Evolutionary conservation across 2,797 vertebrate species (phyloP).

Genomic region (Enteromius afrohamiltoni): DNA sequence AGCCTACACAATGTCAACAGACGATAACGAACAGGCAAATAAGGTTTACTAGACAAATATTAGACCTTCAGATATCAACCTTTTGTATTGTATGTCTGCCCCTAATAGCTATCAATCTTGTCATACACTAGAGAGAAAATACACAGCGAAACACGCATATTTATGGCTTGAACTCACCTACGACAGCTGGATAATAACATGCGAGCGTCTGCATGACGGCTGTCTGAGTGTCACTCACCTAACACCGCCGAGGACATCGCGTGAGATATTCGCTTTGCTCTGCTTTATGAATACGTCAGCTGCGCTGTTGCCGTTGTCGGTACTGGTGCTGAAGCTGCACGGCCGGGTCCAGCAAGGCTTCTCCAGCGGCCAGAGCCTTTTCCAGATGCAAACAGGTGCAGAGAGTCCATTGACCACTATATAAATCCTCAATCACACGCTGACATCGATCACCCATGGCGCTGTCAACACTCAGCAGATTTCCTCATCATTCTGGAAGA

Average conservation of each 20-base stretch:
- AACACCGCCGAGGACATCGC: constrained; percentile 46
- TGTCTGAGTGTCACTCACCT: constrained; percentile 35
- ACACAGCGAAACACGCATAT: constrained; percentile 11
- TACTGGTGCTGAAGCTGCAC: constrained; percentile 42
- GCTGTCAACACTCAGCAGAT: constrained; percentile 2
- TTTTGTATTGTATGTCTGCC: background rate
- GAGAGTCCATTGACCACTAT: constrained; percentile 15
- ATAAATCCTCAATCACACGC: constrained; percentile 13
- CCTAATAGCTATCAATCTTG: background rate
- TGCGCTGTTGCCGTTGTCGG: constrained; percentile 17
- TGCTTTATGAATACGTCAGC: constrained; percentile 38
- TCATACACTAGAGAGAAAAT: background rate
- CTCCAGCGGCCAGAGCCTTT: background rate
- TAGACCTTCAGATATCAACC: background rate
- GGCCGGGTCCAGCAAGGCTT: constrained; percentile 5
- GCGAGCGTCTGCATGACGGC: background rate
- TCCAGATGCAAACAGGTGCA: constrained; percentile 45
- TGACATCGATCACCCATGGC: constrained; percentile 16
- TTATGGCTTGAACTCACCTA: background rate
- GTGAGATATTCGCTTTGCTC: constrained; percentile 8
- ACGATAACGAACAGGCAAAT: background rate
- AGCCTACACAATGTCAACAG: background rate
- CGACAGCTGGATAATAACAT: background rate
- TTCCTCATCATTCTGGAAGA: constrained; percentile 15
- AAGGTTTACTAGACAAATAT: constrained; percentile 14